A percentile compares a stretch with the other conserved stretches of the same genome.
These are phyloP conservation scores for Ceratina australensis DNA, from an alignment of 1,140 invertebrate genomes.

Conservation along the genomic window DNA sequence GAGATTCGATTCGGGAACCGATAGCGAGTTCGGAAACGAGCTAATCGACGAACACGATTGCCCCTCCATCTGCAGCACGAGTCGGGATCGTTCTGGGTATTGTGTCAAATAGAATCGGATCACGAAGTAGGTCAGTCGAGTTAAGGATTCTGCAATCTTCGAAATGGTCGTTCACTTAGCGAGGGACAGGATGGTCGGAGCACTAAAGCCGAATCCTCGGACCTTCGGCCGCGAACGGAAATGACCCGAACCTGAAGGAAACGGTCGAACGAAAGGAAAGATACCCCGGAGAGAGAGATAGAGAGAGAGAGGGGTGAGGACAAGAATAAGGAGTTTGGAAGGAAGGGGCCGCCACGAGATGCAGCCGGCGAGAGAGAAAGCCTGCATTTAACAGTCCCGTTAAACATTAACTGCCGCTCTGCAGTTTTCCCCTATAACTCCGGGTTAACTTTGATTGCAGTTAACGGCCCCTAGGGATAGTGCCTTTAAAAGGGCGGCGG, in stretches of 20 bases:
- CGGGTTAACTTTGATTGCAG: constrained; percentile 79
- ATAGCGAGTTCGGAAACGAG: constrained; percentile 17
- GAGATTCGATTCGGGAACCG: constrained; percentile 1
- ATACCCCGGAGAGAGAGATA: no score
- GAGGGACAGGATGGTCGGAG: constrained; percentile 14
- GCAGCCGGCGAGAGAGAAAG: constrained; percentile 49
- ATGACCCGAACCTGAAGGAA: constrained; percentile 30
- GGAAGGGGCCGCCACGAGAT: constrained; percentile 6
- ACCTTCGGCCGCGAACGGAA: constrained; percentile 47
- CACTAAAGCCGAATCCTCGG: constrained; percentile 36
- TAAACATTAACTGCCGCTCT: constrained; percentile 78
- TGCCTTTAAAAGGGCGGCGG: constrained; percentile 68
- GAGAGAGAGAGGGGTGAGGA: not conserved
- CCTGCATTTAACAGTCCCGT: constrained; percentile 77
- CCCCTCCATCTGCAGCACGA: not conserved
- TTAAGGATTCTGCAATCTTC: constrained; percentile 30
- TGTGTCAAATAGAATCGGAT: constrained; percentile 42
- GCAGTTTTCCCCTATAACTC: constrained; percentile 76
- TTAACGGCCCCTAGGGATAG: constrained; percentile 76
- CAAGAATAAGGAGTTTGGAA: not conserved
- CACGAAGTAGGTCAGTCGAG: constrained; percentile 40
- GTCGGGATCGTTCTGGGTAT: constrained; percentile 14
- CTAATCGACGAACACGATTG: constrained; percentile 25
- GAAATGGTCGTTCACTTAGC: constrained; percentile 39
- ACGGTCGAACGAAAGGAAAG: constrained; percentile 8